phyloP scores from a whole-genome alignment of 1,140 invertebrate species.

The Rhynchophorus ferrugineus region DNA sequence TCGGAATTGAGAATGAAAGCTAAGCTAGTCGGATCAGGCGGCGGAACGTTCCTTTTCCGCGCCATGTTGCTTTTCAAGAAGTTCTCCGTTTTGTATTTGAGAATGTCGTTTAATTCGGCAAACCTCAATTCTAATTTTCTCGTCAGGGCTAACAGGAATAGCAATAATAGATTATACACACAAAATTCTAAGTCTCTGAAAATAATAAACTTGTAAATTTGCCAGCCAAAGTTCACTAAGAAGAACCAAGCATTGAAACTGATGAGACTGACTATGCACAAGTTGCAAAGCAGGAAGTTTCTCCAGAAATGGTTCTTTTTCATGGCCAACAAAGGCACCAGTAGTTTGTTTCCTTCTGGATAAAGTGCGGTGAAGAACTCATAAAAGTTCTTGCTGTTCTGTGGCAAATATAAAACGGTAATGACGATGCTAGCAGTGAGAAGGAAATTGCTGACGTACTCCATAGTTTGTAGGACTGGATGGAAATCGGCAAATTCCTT shows the following conservation, averaged over 20 bases:
- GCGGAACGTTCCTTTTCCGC: neutral
- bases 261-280: slow-evolving; percentile 14
- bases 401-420: slow-evolving; percentile 10
- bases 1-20: slow-evolving; percentile 16
- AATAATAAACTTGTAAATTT: slow-evolving; percentile 12
- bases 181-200: slow-evolving; percentile 19
- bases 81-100: slow-evolving; percentile 16
- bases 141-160: slow-evolving; percentile 9
- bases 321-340: slow-evolving; percentile 15
- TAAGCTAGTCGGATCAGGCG: neutral
- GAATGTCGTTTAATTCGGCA: slow-evolving; percentile 16
- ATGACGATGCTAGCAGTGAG: slow-evolving; percentile 13
- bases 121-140: slow-evolving; percentile 21
- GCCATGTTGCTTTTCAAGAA: slow-evolving; percentile 9
- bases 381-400: slow-evolving; percentile 10
- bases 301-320: slow-evolving; percentile 19
- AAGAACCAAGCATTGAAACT: slow-evolving; percentile 12
- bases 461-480: slow-evolving; percentile 5
- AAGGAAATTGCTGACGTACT: slow-evolving; percentile 9
- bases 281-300: slow-evolving; percentile 16
- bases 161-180: slow-evolving; percentile 13
- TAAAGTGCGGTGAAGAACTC: slow-evolving; percentile 17
- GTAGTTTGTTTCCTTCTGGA: slow-evolving; percentile 17
- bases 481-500: slow-evolving; percentile 4
- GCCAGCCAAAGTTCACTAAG: slow-evolving; percentile 15